These are phyloP conservation scores for Machimus atricapillus DNA, from an alignment of 2,888 invertebrate species.

Conservation along the genomic window DNA sequence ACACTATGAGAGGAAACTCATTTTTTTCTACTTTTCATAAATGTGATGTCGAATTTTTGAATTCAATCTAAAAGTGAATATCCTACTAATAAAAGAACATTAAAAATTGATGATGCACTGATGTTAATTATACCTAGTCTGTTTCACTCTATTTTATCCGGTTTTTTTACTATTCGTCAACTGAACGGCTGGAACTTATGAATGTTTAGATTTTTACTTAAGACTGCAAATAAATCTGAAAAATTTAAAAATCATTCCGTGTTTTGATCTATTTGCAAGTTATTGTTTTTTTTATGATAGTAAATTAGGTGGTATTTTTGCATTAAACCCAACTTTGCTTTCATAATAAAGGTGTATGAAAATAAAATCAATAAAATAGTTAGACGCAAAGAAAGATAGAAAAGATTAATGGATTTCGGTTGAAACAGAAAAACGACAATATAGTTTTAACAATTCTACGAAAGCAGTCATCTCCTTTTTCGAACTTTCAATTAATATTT, in stretches of 20 bases:
- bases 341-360: too few relatives aligned
- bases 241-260: neutral
- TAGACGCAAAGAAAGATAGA: too few relatives aligned
- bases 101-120: conserved; percentile 37
- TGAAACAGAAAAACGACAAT: too few relatives aligned
- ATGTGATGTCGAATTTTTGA: conserved; percentile 42
- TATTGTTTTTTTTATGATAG: neutral
- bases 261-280: neutral
- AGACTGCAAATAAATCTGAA: conserved; percentile 34
- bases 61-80: conserved; percentile 35
- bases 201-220: conserved; percentile 37
- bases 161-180: conserved; percentile 26
- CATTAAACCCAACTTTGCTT: too few relatives aligned
- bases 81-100: conserved; percentile 36
- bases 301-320: too few relatives aligned
- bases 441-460: too few relatives aligned
- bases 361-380: too few relatives aligned
- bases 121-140: conserved; percentile 34
- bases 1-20: neutral
- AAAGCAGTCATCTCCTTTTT: too few relatives aligned
- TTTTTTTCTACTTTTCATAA: conserved; percentile 42
- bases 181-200: conserved; percentile 35
- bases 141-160: conserved; percentile 32
- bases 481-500: too few relatives aligned
- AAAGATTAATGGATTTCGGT: too few relatives aligned